A percentile compares a stretch with the other conserved stretches of the same genome.
These are phyloP conservation scores for Megaceryle torquata DNA, from an alignment of 2,113 vertebrate genomes.

Conservation along the genomic window DNA sequence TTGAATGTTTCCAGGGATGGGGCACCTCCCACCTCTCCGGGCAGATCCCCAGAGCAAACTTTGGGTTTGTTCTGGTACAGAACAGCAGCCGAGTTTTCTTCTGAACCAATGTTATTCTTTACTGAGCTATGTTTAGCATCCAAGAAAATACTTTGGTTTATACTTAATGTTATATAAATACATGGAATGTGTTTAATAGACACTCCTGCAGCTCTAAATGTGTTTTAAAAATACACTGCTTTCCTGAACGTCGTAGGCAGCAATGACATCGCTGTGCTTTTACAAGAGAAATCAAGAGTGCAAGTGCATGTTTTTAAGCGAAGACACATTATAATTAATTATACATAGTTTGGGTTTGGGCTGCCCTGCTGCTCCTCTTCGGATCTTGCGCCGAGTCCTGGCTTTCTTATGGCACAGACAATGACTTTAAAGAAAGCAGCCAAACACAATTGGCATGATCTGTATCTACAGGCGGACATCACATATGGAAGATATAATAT, in stretches of 20 bases:
- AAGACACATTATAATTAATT: background rate
- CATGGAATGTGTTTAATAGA: background rate
- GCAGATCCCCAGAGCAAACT: background rate
- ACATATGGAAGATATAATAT: conserved; percentile 50
- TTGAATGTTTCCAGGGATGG: background rate
- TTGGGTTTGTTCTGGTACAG: background rate
- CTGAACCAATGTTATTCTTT: background rate
- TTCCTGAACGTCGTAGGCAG: background rate
- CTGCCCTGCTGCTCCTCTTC: background rate
- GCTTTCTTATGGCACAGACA: background rate
- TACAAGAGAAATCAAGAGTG: background rate
- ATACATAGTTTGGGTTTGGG: background rate
- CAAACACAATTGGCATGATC: background rate
- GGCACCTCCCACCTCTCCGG: background rate
- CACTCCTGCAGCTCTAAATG: background rate
- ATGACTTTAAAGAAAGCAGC: background rate
- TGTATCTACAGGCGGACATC: background rate
- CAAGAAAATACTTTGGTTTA: background rate
- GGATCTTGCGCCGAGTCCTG: background rate
- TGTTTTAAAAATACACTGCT: background rate
- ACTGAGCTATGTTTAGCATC: background rate
- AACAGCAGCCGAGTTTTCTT: background rate
- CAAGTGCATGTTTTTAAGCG: background rate
- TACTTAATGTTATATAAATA: background rate
- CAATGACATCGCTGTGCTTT: background rate